Base-by-base conservation (phyloP, 2,888 invertebrate genomes). In the Linyphia triangularis region DNA sequence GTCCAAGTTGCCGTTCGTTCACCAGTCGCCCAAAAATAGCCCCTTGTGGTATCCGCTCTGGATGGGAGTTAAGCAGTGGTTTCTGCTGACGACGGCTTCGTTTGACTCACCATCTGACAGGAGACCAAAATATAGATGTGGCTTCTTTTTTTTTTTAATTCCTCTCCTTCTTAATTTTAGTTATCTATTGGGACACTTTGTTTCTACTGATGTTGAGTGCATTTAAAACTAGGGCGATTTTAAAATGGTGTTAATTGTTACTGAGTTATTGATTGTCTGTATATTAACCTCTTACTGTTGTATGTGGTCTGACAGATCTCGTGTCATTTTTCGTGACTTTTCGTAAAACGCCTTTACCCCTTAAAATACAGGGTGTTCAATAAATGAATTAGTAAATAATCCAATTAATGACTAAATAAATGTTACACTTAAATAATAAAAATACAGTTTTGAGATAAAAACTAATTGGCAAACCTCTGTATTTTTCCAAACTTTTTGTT, bases 1-100 rank as follows among this genome's bases (percentile, higher is more conserved):
- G 57, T 81, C 59, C 59, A 77, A 77, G 37, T n/a, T n/a, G 26
- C 24, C 82, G 82, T 72, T 82, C 82, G 61, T 82, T 82, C 82
- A 82, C 72, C 61, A n/a, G 28, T 43, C 19, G 22, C 79, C 79
- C 65, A 51, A 75, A 67, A 79, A 79, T 79, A 79, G 79, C 79
- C 79, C 51, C 79, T 77, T 9, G 61, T 63, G 63, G 40, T 37
- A 63, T 77, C 75, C 61, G 75, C 37, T 75, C n/a, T n/a, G n/a
- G n/a, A 57, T 51, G 30, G 28, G 13, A 75, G 24, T 69, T 69
- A 13, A 30, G 16, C 51, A 24, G 51, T 59, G n/a, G 28, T 73
- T 73, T 72, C 26, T 73, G 33, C 33, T 73, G 57, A 43, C 33
- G 73, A 57, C 59, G 59, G 22, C 19, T 28, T n/a, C n/a, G 72